Conservation (phyloP, 2,888 invertebrate genomes). For the Cartodere bifasciata region DNA sequence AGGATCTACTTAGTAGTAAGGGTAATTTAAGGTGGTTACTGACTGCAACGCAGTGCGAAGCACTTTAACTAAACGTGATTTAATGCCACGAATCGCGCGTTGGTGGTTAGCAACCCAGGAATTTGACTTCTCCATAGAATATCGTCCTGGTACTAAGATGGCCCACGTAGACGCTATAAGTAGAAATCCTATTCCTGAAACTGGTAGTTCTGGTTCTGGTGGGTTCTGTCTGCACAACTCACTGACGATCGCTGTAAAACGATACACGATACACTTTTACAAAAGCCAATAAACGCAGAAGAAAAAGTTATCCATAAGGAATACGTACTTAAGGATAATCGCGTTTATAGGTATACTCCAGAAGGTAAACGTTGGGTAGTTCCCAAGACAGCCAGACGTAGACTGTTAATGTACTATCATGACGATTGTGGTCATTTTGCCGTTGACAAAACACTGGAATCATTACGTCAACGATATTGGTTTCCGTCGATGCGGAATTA, state of each 20-base stretch:
- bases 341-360: constrained; percentile 9
- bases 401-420: constrained; percentile 15
- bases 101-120: constrained; percentile 23
- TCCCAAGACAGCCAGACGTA: constrained; percentile 18
- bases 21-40: constrained; percentile 16
- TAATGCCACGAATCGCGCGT: constrained; percentile 14
- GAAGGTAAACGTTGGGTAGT: constrained; percentile 21
- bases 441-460: constrained; percentile 15
- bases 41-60: constrained; percentile 16
- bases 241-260: constrained; percentile 10
- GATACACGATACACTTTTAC: constrained; percentile 10
- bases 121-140: constrained; percentile 18
- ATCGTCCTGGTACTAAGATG: constrained; percentile 21
- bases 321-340: constrained; percentile 10
- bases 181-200: constrained; percentile 10
- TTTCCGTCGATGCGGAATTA: constrained; percentile 17
- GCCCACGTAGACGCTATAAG: constrained; percentile 21
- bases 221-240: constrained; percentile 17
- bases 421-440: constrained; percentile 22
- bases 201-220: too few relatives aligned
- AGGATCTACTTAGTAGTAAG: constrained; percentile 15
- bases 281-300: constrained; percentile 9
- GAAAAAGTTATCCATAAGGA: constrained; percentile 12
- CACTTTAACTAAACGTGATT: constrained; percentile 12
- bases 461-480: constrained; percentile 14